Percentiles rank a stretch among this genome's conserved stretches.
phyloP scores from a whole-genome alignment of 53 echinoderm and acorn worm genomes.

The Arbacia lixula region DNA sequence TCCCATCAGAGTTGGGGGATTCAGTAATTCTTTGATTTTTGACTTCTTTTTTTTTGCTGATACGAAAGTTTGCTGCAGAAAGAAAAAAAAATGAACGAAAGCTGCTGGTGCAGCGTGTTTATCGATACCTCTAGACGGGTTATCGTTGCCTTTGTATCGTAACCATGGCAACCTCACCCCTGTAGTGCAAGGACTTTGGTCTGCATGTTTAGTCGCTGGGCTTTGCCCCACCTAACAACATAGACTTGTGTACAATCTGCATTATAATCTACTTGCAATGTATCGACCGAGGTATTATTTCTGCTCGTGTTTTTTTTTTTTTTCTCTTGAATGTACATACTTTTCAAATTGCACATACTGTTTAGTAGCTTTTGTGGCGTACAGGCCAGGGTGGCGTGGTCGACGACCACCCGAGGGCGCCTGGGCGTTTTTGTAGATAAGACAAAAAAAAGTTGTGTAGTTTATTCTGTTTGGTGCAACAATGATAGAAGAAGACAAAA shows the following conservation, averaged over 20 bases:
- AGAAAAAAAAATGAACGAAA: neutral
- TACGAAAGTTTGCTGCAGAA: constrained; percentile 22
- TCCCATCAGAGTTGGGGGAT: neutral
- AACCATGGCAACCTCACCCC: too few species aligned
- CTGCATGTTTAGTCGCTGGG: neutral
- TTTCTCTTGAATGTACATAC: constrained; percentile 44
- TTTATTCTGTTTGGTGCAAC: too few species aligned
- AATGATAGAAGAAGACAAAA: too few species aligned
- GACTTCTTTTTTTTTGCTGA: neutral
- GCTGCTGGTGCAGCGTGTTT: constrained; percentile 18
- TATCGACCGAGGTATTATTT: too few species aligned
- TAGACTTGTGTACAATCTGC: neutral
- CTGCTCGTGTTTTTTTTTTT: constrained; percentile 20
- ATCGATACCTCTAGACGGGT: constrained; percentile 5
- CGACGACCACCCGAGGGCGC: too few species aligned
- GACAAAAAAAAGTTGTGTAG: too few species aligned
- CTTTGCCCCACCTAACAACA: constrained; percentile 12
- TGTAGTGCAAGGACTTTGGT: too few species aligned
- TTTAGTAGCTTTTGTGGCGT: constrained; percentile 30
- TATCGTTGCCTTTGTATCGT: neutral
- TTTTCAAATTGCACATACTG: constrained; percentile 53
- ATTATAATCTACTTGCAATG: constrained; percentile 32
- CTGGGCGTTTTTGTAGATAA: too few species aligned
- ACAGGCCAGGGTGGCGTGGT: constrained; percentile 1
- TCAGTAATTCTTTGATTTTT: constrained; percentile 2